Conservation (phyloP, 2,888 invertebrate genomes). For the Drosophila mimetica region DNA sequence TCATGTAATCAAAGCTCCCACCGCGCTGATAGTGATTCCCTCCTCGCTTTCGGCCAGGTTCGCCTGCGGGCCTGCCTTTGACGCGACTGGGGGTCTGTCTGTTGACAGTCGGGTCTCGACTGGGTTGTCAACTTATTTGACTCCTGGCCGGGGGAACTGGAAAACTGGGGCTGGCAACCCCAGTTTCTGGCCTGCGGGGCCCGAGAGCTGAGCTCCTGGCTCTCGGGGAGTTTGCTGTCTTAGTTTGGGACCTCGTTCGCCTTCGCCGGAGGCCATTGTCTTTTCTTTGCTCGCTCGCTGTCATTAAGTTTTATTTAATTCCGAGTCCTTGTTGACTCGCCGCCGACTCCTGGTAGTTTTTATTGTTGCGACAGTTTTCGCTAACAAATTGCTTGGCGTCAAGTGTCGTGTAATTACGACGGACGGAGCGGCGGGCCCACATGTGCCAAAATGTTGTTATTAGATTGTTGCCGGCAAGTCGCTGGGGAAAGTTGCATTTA, state of each 20-base stretch:
- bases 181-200: slow-evolving; percentile 2
- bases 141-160: slow-evolving; percentile 46
- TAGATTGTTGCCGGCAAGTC: slow-evolving; percentile 77
- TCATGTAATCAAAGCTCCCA: slow-evolving; percentile 38
- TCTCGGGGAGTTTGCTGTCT: slow-evolving; percentile 43
- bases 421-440: slow-evolving; percentile 41
- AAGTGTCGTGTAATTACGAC: slow-evolving; percentile 83
- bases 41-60: slow-evolving; percentile 17
- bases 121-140: slow-evolving; percentile 71
- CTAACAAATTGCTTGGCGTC: slow-evolving; percentile 84
- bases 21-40: slow-evolving; percentile 22
- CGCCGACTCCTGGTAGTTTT: slow-evolving; percentile 62
- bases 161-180: slow-evolving; percentile 1
- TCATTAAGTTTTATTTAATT: slow-evolving; percentile 82
- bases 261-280: slow-evolving; percentile 37
- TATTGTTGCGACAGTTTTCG: slow-evolving; percentile 80
- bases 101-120: slow-evolving; percentile 66
- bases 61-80: slow-evolving; percentile 35
- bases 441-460: slow-evolving; percentile 73
- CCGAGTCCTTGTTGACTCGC: slow-evolving; percentile 71
- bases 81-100: slow-evolving; percentile 34
- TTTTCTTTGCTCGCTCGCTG: slow-evolving; percentile 47
- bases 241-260: slow-evolving; percentile 31
- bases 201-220: slow-evolving; percentile 27
- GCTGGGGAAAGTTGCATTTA: slow-evolving; percentile 77